These are phyloP conservation scores for Montifringilla adamsi DNA, from an alignment of 2,113 vertebrate genomes.

Conservation along the genomic window DNA sequence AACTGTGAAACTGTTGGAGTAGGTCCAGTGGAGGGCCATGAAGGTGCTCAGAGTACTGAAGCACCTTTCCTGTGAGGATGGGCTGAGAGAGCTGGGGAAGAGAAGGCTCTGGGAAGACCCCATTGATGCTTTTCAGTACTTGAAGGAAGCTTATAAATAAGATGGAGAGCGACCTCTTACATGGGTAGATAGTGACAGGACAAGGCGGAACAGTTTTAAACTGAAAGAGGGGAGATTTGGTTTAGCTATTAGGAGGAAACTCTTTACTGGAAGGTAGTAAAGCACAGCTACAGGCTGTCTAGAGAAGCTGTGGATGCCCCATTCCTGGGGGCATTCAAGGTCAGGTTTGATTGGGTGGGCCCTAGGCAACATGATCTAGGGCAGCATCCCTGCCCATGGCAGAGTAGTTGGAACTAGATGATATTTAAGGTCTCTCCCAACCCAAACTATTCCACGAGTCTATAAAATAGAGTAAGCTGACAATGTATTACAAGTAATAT, in stretches of 20 bases:
- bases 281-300: neutral
- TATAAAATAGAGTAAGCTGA: neutral
- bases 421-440: neutral
- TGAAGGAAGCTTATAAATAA: neutral
- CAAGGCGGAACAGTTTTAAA: neutral
- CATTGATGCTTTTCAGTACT: neutral
- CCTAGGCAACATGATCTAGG: neutral
- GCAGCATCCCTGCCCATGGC: neutral
- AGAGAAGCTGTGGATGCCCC: neutral
- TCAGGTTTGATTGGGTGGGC: neutral
- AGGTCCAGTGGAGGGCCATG: neutral
- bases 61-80: neutral
- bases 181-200: neutral
- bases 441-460: neutral
- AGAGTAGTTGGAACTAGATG: neutral
- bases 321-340: neutral
- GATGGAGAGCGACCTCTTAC: neutral
- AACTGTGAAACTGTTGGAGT: neutral
- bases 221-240: neutral
- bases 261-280: neutral
- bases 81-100: neutral
- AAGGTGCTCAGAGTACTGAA: neutral
- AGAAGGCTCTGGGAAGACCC: neutral
- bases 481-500: neutral
- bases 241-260: neutral